Base-by-base conservation (phyloP, 2,888 invertebrate genomes). In the Phortica magna region DNA sequence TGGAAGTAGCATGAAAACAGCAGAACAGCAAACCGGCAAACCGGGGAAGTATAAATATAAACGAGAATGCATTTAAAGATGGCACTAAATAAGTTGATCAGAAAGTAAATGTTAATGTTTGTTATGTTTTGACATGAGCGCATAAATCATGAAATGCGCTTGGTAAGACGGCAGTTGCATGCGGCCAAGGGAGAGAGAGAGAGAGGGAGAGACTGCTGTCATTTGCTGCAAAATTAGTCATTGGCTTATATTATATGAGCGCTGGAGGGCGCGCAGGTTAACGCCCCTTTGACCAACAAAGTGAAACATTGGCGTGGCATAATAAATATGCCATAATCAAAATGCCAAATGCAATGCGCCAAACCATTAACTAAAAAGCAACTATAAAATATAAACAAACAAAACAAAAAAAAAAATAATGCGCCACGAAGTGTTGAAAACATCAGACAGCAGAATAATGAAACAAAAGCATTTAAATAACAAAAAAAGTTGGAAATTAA, bases 401-500 rank as follows among this genome's bases (percentile, higher is more conserved):
- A 17, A 12, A 48, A 17, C 12, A 31, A 10, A 53, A 55, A 17
- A 42, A 17, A 68, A 42, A 48, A 9, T 7, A 53, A 70, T 2
- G 10, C 17, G 22, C 61, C 1, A 22, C 7, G 7, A 71, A 71
- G 68, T 68, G 19, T 68, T 48, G 48, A 68, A 68, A 68, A 10
- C 19, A 31, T 19, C 39, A 31, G 39, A 14, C 7, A 14, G 48
- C 22, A 55, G 42, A 31, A 53, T 53, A 5, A 12, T 31, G 14
- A 71, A 71, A 71, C n/a, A 39, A 68, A 22, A 19, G 31, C 31
- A 31, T 22, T 1, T n/a, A 71, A 71, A 53, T 31, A 22, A 71
- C 17, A 53, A 55, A 31, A 22, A 71, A 41, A 65, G 31, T 71
- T n/a, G n/a, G 31, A 71, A 71, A 55, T 71, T 70, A 70, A 71